Evolutionary conservation across 2,113 vertebrate genomes (phyloP).

Genomic region (Bungarus multicinctus): DNA sequence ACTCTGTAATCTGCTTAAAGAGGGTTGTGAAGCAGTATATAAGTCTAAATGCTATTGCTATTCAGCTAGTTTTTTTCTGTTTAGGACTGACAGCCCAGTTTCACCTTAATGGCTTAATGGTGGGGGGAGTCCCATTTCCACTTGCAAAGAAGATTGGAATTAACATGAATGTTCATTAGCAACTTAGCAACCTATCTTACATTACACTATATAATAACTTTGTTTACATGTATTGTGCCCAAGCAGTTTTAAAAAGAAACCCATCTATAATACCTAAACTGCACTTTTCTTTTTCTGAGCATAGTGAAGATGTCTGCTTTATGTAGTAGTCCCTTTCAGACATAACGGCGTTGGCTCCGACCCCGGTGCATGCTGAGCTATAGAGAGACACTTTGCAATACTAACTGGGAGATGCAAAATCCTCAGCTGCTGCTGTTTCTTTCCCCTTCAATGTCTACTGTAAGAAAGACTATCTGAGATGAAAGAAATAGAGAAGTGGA

Average conservation of each 20-base stretch:
- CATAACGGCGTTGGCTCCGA: not conserved
- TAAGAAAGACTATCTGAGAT: conserved; percentile 53
- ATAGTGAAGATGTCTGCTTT: not conserved
- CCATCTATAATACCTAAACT: not conserved
- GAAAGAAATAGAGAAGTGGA: conserved; percentile 65
- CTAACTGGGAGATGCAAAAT: not conserved
- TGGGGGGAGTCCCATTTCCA: not conserved
- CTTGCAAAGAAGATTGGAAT: not conserved
- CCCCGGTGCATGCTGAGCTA: rapidly evolving
- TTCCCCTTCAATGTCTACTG: conserved; percentile 22
- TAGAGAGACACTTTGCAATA: not conserved
- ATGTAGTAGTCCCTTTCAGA: not conserved
- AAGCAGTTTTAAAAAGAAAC: not conserved
- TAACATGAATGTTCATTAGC: not conserved
- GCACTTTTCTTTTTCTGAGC: not conserved
- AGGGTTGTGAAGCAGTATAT: not conserved
- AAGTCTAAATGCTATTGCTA: not conserved
- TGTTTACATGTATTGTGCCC: not conserved
- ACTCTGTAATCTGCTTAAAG: not conserved
- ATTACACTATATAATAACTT: not conserved
- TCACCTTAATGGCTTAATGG: not conserved
- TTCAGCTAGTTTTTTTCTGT: not conserved
- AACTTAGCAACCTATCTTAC: not conserved
- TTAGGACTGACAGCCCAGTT: not conserved
- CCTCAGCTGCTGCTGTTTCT: conserved; percentile 31